Percentiles rank a stretch among this genome's conserved stretches.
Conservation (phyloP, 2,888 invertebrate species). For the Antitype chi region DNA sequence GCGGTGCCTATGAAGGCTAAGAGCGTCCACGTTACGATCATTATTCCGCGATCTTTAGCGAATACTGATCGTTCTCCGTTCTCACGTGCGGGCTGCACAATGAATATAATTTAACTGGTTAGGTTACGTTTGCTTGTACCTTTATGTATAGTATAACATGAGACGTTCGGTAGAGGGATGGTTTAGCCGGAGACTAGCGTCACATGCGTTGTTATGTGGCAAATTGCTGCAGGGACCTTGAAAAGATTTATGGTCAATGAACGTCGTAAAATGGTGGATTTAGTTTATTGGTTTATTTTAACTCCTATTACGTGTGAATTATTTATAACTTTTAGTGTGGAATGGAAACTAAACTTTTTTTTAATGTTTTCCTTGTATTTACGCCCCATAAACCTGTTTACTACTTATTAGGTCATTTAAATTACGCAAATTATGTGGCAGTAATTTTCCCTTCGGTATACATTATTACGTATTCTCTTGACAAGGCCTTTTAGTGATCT, state of each 20-base stretch:
- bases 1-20: conserved; percentile 73
- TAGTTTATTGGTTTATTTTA: conserved; percentile 1
- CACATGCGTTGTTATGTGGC: conserved; percentile 19
- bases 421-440: background rate
- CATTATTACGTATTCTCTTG: background rate
- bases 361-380: conserved; percentile 3
- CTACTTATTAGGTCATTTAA: background rate
- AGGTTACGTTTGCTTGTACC: conserved; percentile 73
- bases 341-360: background rate
- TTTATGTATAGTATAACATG: conserved; percentile 57
- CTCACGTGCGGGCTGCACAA: conserved; percentile 80
- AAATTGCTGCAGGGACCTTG: conserved; percentile 35
- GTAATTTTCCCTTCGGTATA: background rate
- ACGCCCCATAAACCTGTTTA: background rate
- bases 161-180: conserved; percentile 57
- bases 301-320: background rate
- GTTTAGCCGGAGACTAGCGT: conserved; percentile 13
- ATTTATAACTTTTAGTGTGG: background rate
- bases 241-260: conserved; percentile 47
- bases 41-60: conserved; percentile 70
- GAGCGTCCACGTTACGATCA: conserved; percentile 79
- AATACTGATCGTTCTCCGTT: conserved; percentile 79
- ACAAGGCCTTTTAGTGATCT: background rate
- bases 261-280: conserved; percentile 15
- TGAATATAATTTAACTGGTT: conserved; percentile 81